Evolutionary conservation across 2,113 vertebrate genomes (phyloP), one percentile per base, ranked within the genome.

Genomic region (Podarcis cretensis): DNA sequence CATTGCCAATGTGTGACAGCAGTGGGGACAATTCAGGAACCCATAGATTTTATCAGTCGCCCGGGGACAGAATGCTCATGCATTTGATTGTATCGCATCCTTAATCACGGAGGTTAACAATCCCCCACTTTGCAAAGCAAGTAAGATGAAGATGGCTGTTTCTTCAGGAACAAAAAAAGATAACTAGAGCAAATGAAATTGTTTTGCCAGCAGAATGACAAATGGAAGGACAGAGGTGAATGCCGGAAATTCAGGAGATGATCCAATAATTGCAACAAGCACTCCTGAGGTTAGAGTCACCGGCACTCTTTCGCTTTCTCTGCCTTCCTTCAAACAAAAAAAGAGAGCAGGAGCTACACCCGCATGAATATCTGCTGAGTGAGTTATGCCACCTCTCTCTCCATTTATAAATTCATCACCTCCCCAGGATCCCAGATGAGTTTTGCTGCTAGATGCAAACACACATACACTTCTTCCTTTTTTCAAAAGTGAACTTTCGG

Each of bases 231-330:
- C 37, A 37, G 37, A 37, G 37, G 37, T 37, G 37, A 37, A 37
- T 37, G 37, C 37, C 37, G 37, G 37, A 37, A 37, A 37, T 37
- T 37, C 37, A 37, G 37, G 37, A 37, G 37, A 37, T 37, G 37
- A 37, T 37, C 37, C 37, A 37, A 3, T 37, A 37, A 37, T 37
- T 37, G 37, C 37, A 37, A 37, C 37, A 37, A 79, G 27, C n/a
- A 63, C 76, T 79, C 3, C 32, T 30, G 69, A 86, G 85, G 86
- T 90, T 86, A 86, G 75, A 86, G 78, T 57, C 18, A 25, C 23
- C 4, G 3, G 78, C 69, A 76, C 78, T 86, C 75, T 71, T n/a
- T n/a, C n/a, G 68, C 75, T 71, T 76, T 20, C 23, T 21, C 37
- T 74, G 40, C 40, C 57, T 30, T 54, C 71, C 40, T 40, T 63